Base-by-base conservation (phyloP, 2,113 vertebrate species). In the Paralichthys olivaceus region DNA sequence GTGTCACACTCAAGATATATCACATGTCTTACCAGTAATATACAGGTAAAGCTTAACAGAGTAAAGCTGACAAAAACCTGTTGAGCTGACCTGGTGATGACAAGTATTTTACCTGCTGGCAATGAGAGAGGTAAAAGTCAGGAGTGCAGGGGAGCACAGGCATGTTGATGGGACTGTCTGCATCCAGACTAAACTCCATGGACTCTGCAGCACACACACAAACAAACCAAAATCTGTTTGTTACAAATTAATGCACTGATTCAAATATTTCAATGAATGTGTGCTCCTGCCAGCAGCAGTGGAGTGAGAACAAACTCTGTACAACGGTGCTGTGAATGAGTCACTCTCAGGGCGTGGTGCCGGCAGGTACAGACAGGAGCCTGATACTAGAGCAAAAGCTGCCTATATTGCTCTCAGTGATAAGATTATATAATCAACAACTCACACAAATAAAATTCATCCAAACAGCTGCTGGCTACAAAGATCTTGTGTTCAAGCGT, bases 91-190 rank as follows among this genome's bases (percentile, higher is more conserved):
- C n/a, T n/a, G 1, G 17, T 74, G 25, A 77, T 22, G 49, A 60
- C 26, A 60, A 32, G 53, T 28, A 5, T 51, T 90, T 91, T 85
- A 98, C 97, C 95, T 95, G 93, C 70, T 94, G 92, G 83, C 72
- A 91, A 87, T 95, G 96, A 7, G 89, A 84, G 4, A 76, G 89
- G 88, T 97, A 99, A 90, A 99, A 99, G 29, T 96, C 95, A 6
- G 92, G 84, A 9, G 95, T 93, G 80, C 96, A 97, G 0, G 92
- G 92, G 54, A 94, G 95, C 69, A 98, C 94, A 0, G 92, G 91
- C 69, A 92, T 91, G 91, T 90, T 70, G 4, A 91, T 84, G 49
- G 96, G 96, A 72, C 96, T 97, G 79, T 99, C 93, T 0, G 96
- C 88, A 89, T 98, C 97, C 23, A 96, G 90, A 64, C 94, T 95